Conservation (phyloP, 2,113 vertebrate genomes). For the Stegostoma tigrinum region DNA sequence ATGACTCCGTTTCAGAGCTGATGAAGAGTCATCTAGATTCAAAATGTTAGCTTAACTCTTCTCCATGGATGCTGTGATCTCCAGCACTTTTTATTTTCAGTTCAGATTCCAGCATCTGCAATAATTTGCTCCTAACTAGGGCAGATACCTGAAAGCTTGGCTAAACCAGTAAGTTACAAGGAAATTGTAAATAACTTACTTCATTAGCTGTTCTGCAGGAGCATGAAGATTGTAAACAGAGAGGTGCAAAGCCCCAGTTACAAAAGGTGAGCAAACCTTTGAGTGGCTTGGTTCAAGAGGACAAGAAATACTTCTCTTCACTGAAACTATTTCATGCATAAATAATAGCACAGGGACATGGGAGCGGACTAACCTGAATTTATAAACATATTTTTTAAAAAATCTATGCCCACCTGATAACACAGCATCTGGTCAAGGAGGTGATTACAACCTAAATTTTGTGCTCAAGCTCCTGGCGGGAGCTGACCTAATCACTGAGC, state of each 20-base stretch:
- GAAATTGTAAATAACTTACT: not conserved
- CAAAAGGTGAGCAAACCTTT: not conserved
- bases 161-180: not conserved
- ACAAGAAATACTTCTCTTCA: not conserved
- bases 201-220: not conserved
- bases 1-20: too few relatives aligned
- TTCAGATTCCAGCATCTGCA: too few relatives aligned
- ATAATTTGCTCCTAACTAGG: not conserved
- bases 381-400: too few relatives aligned
- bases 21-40: too few relatives aligned
- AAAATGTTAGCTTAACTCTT: too few relatives aligned
- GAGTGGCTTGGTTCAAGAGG: not conserved
- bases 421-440: too few relatives aligned
- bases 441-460: too few relatives aligned
- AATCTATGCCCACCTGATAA: too few relatives aligned
- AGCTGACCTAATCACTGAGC: too few relatives aligned
- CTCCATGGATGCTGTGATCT: too few relatives aligned
- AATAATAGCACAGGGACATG: not conserved
- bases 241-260: not conserved
- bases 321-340: not conserved
- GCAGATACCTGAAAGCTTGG: not conserved
- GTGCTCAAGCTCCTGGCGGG: too few relatives aligned
- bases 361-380: not conserved
- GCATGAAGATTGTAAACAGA: not conserved
- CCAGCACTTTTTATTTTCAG: too few relatives aligned